Conservation (phyloP, 2,797 vertebrate genomes). For the Ptychadena robeensis region DNA sequence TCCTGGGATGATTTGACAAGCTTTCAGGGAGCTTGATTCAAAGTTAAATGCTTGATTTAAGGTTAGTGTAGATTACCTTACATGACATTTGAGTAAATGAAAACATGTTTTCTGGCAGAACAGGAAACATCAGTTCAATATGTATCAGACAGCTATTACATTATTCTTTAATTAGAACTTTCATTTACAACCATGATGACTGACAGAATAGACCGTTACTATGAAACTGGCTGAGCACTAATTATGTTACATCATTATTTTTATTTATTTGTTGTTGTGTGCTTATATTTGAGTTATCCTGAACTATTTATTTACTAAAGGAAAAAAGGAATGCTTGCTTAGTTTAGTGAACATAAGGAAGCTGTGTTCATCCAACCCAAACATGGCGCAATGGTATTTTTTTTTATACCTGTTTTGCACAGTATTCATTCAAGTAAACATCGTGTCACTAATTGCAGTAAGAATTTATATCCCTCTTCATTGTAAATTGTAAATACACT, state of each 20-base stretch:
- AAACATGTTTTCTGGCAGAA: slow-evolving; percentile 44
- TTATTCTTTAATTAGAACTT: slow-evolving; percentile 52
- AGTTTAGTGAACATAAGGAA: too few relatives aligned
- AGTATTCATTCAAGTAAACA: too few relatives aligned
- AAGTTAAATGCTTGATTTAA: slow-evolving; percentile 52
- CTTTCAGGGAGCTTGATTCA: slow-evolving; percentile 44
- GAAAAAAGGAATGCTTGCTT: too few relatives aligned
- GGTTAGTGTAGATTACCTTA: slow-evolving; percentile 57
- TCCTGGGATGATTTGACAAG: slow-evolving; percentile 41
- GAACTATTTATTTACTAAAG: too few relatives aligned
- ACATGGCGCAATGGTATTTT: too few relatives aligned
- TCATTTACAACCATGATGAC: slow-evolving; percentile 21
- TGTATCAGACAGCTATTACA: slow-evolving; percentile 42
- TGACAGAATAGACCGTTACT: background rate
- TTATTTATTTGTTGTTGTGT: slow-evolving; percentile 4
- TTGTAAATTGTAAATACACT: too few relatives aligned
- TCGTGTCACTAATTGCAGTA: too few relatives aligned
- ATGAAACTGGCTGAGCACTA: background rate
- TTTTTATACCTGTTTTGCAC: too few relatives aligned
- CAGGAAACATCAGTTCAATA: slow-evolving; percentile 32
- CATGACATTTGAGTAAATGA: slow-evolving; percentile 55
- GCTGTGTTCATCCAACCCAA: too few relatives aligned
- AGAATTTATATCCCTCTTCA: too few relatives aligned
- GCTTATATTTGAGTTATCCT: background rate
- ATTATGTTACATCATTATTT: background rate